Evolutionary conservation across 2,888 invertebrate genomes (phyloP).

Genomic region (Apamea monoglypha): DNA sequence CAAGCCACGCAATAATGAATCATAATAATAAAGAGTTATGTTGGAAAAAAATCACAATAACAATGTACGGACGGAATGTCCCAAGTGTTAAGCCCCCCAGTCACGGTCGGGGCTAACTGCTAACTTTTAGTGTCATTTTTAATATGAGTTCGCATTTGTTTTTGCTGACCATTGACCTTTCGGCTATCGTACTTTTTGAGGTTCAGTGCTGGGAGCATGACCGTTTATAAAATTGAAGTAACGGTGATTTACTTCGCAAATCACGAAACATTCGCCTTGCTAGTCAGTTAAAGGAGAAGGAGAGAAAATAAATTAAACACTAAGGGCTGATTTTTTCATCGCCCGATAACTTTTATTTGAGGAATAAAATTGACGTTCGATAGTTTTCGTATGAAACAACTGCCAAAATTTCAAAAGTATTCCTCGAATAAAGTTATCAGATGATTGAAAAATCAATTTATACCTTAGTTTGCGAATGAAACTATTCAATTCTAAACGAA

Average conservation of each 20-base stretch:
- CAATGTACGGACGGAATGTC: conserved; percentile 1
- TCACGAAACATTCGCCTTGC: not conserved
- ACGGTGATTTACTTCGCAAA: not conserved
- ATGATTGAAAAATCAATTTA: not conserved
- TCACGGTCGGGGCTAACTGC: conserved; percentile 35
- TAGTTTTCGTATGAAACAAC: no score
- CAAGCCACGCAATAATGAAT: not conserved
- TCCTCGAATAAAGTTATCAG: no score
- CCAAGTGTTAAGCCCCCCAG: not conserved
- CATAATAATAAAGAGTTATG: conserved; percentile 5
- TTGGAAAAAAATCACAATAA: conserved; percentile 15
- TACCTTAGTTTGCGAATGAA: conserved; percentile 25
- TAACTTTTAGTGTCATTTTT: conserved; percentile 6
- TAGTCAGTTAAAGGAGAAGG: not conserved
- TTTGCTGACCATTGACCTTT: conserved; percentile 39
- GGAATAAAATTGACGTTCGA: no score
- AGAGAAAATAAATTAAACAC: not conserved
- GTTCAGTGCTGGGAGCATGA: not conserved
- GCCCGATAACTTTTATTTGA: no score
- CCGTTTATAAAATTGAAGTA: not conserved
- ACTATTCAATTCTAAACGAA: conserved; percentile 52
- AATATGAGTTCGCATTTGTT: conserved; percentile 20
- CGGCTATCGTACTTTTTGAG: conserved; percentile 32
- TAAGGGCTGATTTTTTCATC: no score
- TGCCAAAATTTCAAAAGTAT: no score